Evolutionary conservation across 2,888 invertebrate genomes (phyloP), one percentile per base, ranked within the genome.

Genomic region (Heliconius sara): DNA sequence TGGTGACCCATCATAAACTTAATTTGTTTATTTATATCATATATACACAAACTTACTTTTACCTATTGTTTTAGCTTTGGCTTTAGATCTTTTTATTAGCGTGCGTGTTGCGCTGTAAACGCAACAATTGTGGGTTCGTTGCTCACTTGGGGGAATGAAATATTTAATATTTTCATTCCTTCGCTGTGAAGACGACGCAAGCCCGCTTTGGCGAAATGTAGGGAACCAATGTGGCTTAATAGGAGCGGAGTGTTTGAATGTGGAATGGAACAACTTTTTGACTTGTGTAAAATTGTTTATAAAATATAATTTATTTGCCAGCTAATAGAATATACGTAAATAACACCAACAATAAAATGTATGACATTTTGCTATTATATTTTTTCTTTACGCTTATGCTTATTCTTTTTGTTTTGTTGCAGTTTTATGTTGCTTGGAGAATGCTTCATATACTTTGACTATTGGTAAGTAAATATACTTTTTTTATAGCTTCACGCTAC

Each of bases 401-500:
- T 76, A 77, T 78, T 30, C 63, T 22, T 39, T n/a, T 47, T 43
- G 39, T 73, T 83, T 84, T 89, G 88, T 92, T 91, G 12, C 91
- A 91, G 91, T 88, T 77, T 77, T 79, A 78, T 66, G 77, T 80
- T 79, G 63, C 87, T 81, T 76, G 85, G 85, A 89, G 84, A 84
- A 91, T 92, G 91, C 85, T 79, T 84, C 85, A 84, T 79, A 84
- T 83, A 83, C 84, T 87, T 83, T 91, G 85, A 90, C 85, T 81
- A 82, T 84, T 84, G 89, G 91, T 91, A 80, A 89, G 90, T 89
- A 72, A 39, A 19, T 27, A 2, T 9, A 22, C 0, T 52, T 19
- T 57, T 52, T 57, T 57, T 47, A 16, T 47, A 47, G 47, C 13
- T 13, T 47, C 43, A 47, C 43, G 13, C 0, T 47, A 16, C 47